Base-by-base conservation (phyloP, 2,888 invertebrate species). In the Zootermopsis nevadensis region DNA sequence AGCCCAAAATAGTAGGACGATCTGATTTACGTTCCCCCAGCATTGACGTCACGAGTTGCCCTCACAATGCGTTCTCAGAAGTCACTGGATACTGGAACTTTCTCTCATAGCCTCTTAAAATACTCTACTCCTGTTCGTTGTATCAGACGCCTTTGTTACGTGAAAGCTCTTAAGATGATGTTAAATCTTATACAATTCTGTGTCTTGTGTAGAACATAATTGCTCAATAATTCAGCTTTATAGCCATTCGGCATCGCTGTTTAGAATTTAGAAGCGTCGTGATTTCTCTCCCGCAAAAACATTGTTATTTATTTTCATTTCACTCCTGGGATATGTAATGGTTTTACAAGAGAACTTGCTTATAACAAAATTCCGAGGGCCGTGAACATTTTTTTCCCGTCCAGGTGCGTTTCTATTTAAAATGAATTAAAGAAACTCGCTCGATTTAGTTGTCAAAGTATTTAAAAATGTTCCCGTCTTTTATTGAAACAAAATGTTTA, bases 1-100 rank as follows among this genome's bases (percentile, higher is more conserved):
- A 24, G 60, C 60, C 60, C 27, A 60, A 60, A 60, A 60, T 60
- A 60, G 60, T 60, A 60, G n/a, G 60, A n/a, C n/a, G 27, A n/a
- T 60, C 60, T 60, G 27, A 60, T 60, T 60, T 60, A 27, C 27
- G 2, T 27, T 60, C 27, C 27, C 27, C 60, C 12, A 1, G n/a
- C 60, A 7, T 27, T 60, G 60, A 60, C 60, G 60, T 60, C 60
- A 60, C 60, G 2, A n/a, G 60, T 27, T n/a, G 27, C 27, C n/a
- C 60, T n/a, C 27, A 60, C n/a, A 60, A n/a, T 60, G 60, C 60
- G 15, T 60, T 60, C 27, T 60, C 24, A 1, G 60, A 27, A 60
- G 60, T 60, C 60, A 60, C 60, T 60, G 2, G 60, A 60, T 53
- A 15, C 8, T 27, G 60, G 4, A 12, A 60, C 60, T n/a, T 48